Evolutionary conservation across 2,888 invertebrate genomes (phyloP).

Genomic region (Cistogaster globosa): DNA sequence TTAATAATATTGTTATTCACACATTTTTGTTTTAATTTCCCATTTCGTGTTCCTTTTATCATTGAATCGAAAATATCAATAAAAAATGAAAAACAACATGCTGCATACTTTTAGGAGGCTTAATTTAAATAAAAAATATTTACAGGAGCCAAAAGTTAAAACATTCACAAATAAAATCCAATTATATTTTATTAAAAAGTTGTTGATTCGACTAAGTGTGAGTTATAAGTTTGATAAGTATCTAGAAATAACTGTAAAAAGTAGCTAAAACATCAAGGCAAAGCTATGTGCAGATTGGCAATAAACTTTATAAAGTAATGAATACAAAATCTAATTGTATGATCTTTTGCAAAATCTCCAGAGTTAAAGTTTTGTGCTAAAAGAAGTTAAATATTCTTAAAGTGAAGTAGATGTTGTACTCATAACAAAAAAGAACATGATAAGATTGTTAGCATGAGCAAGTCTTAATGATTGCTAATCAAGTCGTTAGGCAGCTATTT

Average conservation of each 20-base stretch:
- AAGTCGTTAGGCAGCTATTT: too few species aligned
- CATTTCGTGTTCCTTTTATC: conserved; percentile 22
- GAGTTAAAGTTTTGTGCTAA: too few species aligned
- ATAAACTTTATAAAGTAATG: too few species aligned
- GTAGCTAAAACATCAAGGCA: not conserved
- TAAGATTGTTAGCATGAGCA: too few species aligned
- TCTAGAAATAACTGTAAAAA: not conserved
- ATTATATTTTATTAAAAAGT: conserved; percentile 10
- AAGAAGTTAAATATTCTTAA: too few species aligned
- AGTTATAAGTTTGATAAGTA: conserved; percentile 12
- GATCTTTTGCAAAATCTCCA: too few species aligned
- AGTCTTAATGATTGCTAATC: too few species aligned
- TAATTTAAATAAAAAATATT: conserved; percentile 37
- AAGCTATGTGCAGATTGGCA: too few species aligned
- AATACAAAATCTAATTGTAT: too few species aligned
- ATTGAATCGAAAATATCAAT: conserved; percentile 41
- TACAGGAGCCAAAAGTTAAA: conserved; percentile 24
- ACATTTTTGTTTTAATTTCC: conserved; percentile 25
- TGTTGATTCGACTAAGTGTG: not conserved
- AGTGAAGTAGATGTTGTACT: too few species aligned
- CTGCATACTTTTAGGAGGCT: conserved; percentile 45
- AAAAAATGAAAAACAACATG: conserved; percentile 30
- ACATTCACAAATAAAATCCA: conserved; percentile 18
- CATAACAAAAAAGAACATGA: too few species aligned
- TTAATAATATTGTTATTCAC: conserved; percentile 55